These are phyloP conservation scores for Heterotis niloticus DNA, from an alignment of 2,113 vertebrate genomes.

Conservation along the genomic window DNA sequence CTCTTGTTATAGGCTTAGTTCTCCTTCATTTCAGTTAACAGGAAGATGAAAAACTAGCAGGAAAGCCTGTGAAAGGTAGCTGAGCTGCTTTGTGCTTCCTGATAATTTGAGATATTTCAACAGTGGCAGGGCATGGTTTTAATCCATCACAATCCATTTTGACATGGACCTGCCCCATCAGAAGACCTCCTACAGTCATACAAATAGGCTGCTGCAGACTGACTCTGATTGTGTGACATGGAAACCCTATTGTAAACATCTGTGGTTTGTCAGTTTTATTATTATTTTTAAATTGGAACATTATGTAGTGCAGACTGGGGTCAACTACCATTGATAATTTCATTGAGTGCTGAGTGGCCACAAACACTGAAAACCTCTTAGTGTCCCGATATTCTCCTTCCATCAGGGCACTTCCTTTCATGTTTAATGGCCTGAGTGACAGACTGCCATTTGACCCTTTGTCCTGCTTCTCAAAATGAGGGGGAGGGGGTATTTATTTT, in stretches of 20 bases:
- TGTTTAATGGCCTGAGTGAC: conserved; percentile 10
- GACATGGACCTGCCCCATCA: not conserved
- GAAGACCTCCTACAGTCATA: conserved; percentile 11
- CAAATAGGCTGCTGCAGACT: not conserved
- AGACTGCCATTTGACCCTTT: not conserved
- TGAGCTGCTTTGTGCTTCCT: not conserved
- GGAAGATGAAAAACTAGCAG: too few relatives aligned
- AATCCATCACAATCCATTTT: conserved; percentile 17
- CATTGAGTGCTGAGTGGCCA: not conserved
- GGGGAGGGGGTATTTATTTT: not conserved
- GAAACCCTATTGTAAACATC: conserved; percentile 2
- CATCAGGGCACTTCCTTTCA: not conserved
- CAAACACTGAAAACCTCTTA: not conserved
- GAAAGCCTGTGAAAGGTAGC: not conserved
- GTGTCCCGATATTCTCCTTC: not conserved
- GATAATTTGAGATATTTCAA: conserved; percentile 19
- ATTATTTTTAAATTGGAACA: conserved; percentile 8
- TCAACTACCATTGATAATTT: conserved; percentile 13
- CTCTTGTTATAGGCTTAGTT: too few relatives aligned
- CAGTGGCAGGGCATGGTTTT: not conserved
- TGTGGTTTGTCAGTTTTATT: conserved; percentile 20
- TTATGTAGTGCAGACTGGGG: not conserved
- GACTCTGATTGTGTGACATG: not conserved
- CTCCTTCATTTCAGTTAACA: too few relatives aligned
- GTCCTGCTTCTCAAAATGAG: too few relatives aligned